Conservation (phyloP, 2,113 vertebrate genomes). For the Artemisiospiza belli region DNA sequence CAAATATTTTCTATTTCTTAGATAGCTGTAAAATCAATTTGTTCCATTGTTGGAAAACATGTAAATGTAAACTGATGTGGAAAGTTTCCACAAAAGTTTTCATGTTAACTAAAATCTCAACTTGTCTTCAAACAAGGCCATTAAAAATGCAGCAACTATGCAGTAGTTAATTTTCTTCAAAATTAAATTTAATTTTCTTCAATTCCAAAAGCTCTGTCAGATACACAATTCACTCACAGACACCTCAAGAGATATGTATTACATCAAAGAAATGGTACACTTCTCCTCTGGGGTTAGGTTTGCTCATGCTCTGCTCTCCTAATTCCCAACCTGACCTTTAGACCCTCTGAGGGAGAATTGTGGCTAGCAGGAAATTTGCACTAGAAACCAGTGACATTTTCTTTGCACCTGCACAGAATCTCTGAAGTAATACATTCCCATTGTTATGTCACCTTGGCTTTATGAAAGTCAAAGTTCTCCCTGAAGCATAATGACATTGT, state of each 20-base stretch:
- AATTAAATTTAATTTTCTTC: too few species aligned
- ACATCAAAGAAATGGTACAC: neutral
- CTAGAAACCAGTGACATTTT: neutral
- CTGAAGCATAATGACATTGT: neutral
- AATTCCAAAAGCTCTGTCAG: neutral
- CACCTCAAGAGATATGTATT: neutral
- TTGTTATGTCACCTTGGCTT: neutral
- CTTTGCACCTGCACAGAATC: neutral
- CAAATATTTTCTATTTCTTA: neutral
- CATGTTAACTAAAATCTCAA: neutral
- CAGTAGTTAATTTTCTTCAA: neutral
- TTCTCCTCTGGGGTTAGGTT: neutral
- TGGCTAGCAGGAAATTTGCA: neutral
- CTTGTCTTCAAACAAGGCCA: neutral
- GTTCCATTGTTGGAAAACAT: neutral
- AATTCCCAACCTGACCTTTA: neutral
- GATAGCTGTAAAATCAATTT: neutral
- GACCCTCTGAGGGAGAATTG: neutral
- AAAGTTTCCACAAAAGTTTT: neutral
- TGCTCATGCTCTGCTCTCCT: neutral
- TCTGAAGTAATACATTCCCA: neutral
- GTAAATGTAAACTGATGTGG: neutral
- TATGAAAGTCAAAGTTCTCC: constrained; percentile 59
- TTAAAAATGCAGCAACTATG: neutral
- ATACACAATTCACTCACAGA: neutral